Percentiles rank a stretch among this genome's conserved stretches.
phyloP scores from a whole-genome alignment of 1,140 invertebrate species.

The Drosophila suzukii region DNA sequence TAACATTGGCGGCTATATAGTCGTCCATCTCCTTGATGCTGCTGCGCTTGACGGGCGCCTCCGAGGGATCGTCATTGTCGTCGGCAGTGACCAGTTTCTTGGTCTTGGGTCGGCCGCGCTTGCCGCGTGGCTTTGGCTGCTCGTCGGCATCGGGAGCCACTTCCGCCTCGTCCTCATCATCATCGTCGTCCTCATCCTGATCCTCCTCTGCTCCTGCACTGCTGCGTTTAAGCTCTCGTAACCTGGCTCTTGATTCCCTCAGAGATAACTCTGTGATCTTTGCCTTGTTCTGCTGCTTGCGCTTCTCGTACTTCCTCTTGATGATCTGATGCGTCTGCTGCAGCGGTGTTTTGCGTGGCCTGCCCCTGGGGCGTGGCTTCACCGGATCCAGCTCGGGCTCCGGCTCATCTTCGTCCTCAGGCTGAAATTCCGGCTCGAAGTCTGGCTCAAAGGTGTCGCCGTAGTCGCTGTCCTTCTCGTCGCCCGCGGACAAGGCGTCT shows the following conservation, averaged over 20 bases:
- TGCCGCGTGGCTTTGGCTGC: conserved; percentile 7
- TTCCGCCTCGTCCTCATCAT: not conserved
- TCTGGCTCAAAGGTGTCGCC: conserved; percentile 39
- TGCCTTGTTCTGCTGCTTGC: conserved; percentile 16
- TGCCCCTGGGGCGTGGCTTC: conserved; percentile 16
- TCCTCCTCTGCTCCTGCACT: not conserved
- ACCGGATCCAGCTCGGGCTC: conserved; percentile 19
- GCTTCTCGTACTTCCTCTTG: conserved; percentile 43
- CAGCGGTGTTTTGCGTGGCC: conserved; percentile 29
- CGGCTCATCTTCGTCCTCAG: not conserved
- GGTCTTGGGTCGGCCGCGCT: conserved; percentile 56
- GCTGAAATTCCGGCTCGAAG: conserved; percentile 13
- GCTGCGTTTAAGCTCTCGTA: conserved; percentile 50
- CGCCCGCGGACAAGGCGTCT: conserved; percentile 44
- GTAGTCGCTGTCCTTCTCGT: conserved; percentile 19
- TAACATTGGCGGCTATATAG: conserved; percentile 71
- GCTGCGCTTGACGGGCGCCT: conserved; percentile 46
- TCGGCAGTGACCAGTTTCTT: conserved; percentile 10
- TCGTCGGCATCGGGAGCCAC: not conserved
- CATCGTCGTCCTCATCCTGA: not conserved
- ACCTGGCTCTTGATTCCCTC: conserved; percentile 47
- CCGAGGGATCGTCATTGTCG: conserved; percentile 1
- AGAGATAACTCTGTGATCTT: conserved; percentile 27
- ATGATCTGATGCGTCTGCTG: conserved; percentile 41
- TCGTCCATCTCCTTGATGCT: conserved; percentile 74